Percentiles rank a stretch among this genome's conserved stretches.
These are phyloP conservation scores for Nothoprocta perdicaria DNA, from an alignment of 2,113 vertebrate species.

Conservation along the genomic window DNA sequence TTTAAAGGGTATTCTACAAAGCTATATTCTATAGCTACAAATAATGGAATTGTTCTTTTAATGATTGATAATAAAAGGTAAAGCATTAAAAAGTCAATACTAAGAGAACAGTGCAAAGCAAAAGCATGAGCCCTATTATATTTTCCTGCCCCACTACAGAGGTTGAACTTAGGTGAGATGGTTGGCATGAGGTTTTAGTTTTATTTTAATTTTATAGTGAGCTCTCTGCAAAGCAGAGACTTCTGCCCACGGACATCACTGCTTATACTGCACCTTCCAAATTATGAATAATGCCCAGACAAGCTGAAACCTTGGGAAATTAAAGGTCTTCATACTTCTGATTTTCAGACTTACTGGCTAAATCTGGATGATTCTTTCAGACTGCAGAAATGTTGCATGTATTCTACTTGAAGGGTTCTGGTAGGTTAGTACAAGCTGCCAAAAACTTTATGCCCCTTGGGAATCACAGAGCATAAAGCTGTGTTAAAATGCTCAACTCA, in stretches of 20 bases:
- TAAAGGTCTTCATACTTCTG: background rate
- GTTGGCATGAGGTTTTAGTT: background rate
- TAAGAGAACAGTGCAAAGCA: background rate
- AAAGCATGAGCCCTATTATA: background rate
- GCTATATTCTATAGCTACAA: background rate
- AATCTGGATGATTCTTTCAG: background rate
- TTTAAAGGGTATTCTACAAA: background rate
- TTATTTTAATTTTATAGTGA: background rate
- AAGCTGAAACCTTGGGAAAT: background rate
- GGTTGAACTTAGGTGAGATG: background rate
- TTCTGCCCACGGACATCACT: background rate
- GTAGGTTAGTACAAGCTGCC: background rate
- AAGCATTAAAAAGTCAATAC: background rate
- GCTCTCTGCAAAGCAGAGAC: background rate
- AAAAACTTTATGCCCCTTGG: background rate
- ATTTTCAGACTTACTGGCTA: background rate
- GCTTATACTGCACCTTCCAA: background rate
- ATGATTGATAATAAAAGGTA: background rate
- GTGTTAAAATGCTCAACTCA: fast-evolving
- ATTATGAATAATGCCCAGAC: background rate
- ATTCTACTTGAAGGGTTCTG: background rate
- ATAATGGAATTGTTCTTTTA: background rate
- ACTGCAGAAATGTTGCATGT: background rate
- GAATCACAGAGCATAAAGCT: background rate
- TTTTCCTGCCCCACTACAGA: background rate